Conservation (phyloP, 2,113 vertebrate species). For the Coracopsis vasa region DNA sequence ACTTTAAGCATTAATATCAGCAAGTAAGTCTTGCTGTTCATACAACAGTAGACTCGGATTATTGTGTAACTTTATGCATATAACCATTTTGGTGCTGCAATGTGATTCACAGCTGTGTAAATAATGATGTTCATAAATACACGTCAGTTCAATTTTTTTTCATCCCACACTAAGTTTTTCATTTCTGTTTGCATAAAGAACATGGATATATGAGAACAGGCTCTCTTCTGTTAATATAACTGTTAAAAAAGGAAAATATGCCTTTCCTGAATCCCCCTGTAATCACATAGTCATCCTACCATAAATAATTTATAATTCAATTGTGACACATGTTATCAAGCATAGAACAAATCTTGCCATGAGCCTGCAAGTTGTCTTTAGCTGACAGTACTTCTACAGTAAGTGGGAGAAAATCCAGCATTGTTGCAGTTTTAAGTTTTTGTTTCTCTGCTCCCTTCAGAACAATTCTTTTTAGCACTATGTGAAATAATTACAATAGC, state of each 20-base stretch:
- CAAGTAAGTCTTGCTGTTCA: background rate
- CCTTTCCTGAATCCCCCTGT: background rate
- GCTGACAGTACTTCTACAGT: background rate
- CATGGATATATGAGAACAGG: constrained; percentile 20
- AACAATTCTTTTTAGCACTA: constrained; percentile 29
- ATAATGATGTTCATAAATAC: constrained; percentile 54
- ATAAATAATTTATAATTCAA: constrained; percentile 48
- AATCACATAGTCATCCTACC: constrained; percentile 29
- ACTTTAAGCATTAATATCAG: background rate
- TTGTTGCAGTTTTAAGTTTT: background rate
- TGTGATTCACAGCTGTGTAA: constrained; percentile 61
- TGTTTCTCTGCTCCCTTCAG: constrained; percentile 7
- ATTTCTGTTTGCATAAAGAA: constrained; percentile 53
- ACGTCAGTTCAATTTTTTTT: constrained; percentile 53
- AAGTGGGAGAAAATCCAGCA: background rate
- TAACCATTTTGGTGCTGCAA: constrained; percentile 15
- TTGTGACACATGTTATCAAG: constrained; percentile 30
- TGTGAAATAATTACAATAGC: background rate
- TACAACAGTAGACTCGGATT: background rate
- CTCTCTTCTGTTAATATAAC: constrained; percentile 20
- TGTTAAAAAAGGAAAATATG: background rate
- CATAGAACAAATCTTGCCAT: constrained; percentile 14
- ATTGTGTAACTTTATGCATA: constrained; percentile 12
- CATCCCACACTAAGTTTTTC: constrained; percentile 36
- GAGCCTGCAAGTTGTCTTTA: constrained; percentile 44